These are phyloP conservation scores for Mythimna lalbum DNA, from an alignment of 2,888 invertebrate species.

Conservation along the genomic window DNA sequence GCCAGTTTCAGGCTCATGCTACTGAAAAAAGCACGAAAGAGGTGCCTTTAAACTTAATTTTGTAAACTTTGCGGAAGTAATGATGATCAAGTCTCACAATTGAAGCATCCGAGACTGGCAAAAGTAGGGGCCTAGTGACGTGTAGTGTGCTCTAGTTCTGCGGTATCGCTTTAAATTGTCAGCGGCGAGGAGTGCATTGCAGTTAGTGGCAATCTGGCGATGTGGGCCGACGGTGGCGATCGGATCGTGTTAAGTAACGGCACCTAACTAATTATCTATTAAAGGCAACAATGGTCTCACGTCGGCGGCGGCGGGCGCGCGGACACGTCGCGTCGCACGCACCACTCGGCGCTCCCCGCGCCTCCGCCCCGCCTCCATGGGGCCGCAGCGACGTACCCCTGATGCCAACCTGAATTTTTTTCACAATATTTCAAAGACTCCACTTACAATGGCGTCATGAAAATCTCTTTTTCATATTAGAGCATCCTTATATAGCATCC, in stretches of 20 bases:
- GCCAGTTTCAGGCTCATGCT: not conserved
- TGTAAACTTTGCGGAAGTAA: not conserved
- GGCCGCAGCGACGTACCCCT: conserved; percentile 27
- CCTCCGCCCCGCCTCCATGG: conserved; percentile 6
- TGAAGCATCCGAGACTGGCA: conserved; percentile 20
- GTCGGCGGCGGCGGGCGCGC: conserved; percentile 75
- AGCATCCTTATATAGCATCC: not conserved
- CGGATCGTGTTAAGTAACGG: conserved; percentile 86
- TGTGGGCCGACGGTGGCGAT: conserved; percentile 79
- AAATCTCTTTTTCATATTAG: conserved; percentile 1
- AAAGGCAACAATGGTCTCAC: conserved; percentile 88
- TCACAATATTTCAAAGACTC: not conserved
- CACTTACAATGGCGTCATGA: not conserved
- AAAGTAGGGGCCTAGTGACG: conserved; percentile 55
- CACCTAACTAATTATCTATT: conserved; percentile 89
- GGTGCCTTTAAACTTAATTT: not conserved
- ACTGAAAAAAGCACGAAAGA: not conserved
- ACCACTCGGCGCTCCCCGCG: conserved; percentile 62
- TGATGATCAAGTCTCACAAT: conserved; percentile 1
- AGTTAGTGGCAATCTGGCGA: conserved; percentile 74
- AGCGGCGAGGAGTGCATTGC: conserved; percentile 69
- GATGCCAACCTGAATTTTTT: conserved; percentile 5
- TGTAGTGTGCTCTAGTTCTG: conserved; percentile 72
- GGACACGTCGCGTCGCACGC: conserved; percentile 76
- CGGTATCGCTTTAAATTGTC: conserved; percentile 69